Percentiles rank a stretch among this genome's conserved stretches.
These are phyloP conservation scores for Ciconia maguari DNA, from an alignment of 2,113 vertebrate genomes.

Conservation along the genomic window DNA sequence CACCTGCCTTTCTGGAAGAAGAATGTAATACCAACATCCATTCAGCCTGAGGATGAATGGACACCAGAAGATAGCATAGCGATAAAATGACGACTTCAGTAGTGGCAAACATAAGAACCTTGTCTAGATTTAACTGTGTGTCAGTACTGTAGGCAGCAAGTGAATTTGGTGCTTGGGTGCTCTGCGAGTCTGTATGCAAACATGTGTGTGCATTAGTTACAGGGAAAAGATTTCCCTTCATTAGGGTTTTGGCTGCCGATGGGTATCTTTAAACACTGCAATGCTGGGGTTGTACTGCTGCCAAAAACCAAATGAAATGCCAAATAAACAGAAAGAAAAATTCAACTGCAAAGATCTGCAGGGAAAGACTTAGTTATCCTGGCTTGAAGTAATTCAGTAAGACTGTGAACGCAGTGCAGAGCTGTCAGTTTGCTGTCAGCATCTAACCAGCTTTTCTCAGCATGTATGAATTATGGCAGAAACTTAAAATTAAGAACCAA, in stretches of 20 bases:
- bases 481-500: background rate
- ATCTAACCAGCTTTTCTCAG: background rate
- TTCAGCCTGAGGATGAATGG: background rate
- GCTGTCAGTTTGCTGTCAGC: background rate
- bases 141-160: background rate
- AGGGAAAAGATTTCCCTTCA: background rate
- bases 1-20: background rate
- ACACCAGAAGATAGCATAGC: background rate
- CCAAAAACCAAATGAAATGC: background rate
- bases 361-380: background rate
- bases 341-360: background rate
- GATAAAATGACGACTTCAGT: background rate
- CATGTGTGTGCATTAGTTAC: background rate
- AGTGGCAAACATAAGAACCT: background rate
- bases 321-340: background rate
- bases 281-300: background rate
- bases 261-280: background rate
- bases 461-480: background rate
- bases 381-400: background rate
- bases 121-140: background rate
- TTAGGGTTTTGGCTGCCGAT: background rate
- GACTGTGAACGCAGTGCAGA: background rate
- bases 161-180: background rate
- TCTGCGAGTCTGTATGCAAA: accelerated
- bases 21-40: background rate